Base-by-base conservation (phyloP, 2,888 invertebrate genomes). In the Apotomis betuletana region DNA sequence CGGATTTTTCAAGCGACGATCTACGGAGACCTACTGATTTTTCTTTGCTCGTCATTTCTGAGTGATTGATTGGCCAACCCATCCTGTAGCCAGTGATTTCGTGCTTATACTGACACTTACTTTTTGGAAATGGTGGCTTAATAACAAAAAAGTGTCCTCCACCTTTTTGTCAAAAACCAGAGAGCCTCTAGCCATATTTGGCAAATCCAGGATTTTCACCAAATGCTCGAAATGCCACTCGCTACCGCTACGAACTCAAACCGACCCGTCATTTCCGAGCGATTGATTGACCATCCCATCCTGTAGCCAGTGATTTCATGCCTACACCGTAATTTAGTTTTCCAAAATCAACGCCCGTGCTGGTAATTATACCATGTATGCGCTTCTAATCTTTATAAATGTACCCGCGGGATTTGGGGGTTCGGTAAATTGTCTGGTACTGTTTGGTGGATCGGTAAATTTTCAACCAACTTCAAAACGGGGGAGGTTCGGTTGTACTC, bases 281-380 rank as follows among this genome's bases (percentile, higher is more conserved):
- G 67, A 71, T 71, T 71, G 67, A 71, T 71, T 71, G 67, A 61
- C 67, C 58, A 67, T 41, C 51, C 55, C 58, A 67, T 67, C 67
- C 67, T 67, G 62, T 58, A 62, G 57, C 61, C 49, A 44, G 67
- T 67, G 67, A 71, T 71, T 71, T 71, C 60, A 44, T 49, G 65
- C 49, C 41, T 62, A 67, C 52, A 67, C 67, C 41, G 57, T 67
- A 67, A 71, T 71, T 62, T 59, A 51, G 67, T 58, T 67, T 59
- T 67, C 58, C 67, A 58, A 51, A 51, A 59, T 59, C 51, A 57
- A 57, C 65, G 55, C 55, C 64, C 54, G 15, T 41, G 52, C 38
- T 52, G 13, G 63, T 63, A 63, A 63, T 63, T 63, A 36, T 38
- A 62, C 36, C 10, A 12, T n/a, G 38, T 58, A 38, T 38, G 38